These are phyloP conservation scores for Protonemura montana DNA, from an alignment of 2,888 invertebrate species.

Conservation along the genomic window DNA sequence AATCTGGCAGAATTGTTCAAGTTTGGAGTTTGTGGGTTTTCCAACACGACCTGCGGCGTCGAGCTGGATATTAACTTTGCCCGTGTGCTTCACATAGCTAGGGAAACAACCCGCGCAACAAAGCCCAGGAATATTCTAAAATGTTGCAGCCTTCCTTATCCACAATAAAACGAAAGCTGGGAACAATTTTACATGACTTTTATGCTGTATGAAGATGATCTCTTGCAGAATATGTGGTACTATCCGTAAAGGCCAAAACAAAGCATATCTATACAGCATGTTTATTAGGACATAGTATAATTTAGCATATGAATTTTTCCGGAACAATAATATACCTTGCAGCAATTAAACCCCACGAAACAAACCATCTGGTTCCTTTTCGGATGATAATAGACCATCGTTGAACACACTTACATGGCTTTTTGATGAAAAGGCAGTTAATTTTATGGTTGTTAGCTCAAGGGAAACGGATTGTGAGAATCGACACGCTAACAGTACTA, in stretches of 20 bases:
- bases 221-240: conserved; percentile 1
- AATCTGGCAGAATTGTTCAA: conserved; percentile 30
- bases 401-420: conserved; percentile 31
- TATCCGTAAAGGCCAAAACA: conserved; percentile 25
- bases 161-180: conserved; percentile 38
- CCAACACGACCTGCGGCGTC: conserved; percentile 18
- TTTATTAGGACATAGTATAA: conserved; percentile 32
- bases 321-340: conserved; percentile 7
- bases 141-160: conserved; percentile 20
- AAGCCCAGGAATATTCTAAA: conserved; percentile 1
- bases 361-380: conserved; percentile 23
- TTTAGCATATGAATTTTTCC: background rate
- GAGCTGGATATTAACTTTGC: conserved; percentile 13
- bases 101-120: background rate
- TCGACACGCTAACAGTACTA: conserved; percentile 27
- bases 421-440: conserved; percentile 25
- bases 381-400: conserved; percentile 14
- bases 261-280: conserved; percentile 9
- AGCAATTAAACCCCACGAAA: background rate
- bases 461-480: conserved; percentile 32
- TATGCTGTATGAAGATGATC: conserved; percentile 18
- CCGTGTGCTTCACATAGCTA: background rate
- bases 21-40: conserved; percentile 32
- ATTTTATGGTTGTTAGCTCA: conserved; percentile 20
- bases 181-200: conserved; percentile 40